These are phyloP conservation scores for Coptotermes formosanus DNA, from an alignment of 1,140 invertebrate genomes.

Conservation along the genomic window DNA sequence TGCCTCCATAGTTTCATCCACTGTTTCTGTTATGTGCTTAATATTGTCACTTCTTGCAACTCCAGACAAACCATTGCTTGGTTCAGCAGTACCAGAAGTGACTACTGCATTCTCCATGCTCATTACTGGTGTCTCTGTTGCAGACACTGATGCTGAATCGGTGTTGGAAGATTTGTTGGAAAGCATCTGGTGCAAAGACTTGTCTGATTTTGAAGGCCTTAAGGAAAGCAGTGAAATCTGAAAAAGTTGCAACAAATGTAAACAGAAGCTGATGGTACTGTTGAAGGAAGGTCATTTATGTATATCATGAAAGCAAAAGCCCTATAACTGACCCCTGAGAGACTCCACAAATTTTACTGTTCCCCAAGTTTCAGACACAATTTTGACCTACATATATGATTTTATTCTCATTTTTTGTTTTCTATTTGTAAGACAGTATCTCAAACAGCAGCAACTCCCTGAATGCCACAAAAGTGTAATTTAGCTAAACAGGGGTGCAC, in stretches of 20 bases:
- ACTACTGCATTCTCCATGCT: not conserved
- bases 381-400: too few relatives aligned
- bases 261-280: not conserved
- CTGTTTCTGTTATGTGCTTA: not conserved
- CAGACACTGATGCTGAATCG: not conserved
- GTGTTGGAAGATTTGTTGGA: not conserved
- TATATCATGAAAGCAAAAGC: too few relatives aligned
- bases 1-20: not conserved
- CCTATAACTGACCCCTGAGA: too few relatives aligned
- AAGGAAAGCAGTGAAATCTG: constrained; percentile 21
- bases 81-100: not conserved
- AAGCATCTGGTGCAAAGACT: constrained; percentile 12
- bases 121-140: not conserved
- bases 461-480: too few relatives aligned
- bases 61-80: not conserved
- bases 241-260: not conserved
- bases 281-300: too few relatives aligned
- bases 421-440: too few relatives aligned
- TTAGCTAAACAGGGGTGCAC: too few relatives aligned
- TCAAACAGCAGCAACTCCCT: too few relatives aligned
- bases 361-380: too few relatives aligned
- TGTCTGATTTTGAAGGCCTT: constrained; percentile 22
- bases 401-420: too few relatives aligned
- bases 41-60: not conserved
- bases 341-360: not conserved